Percentiles rank a stretch among this genome's conserved stretches.
These are phyloP conservation scores for Drosophila subsilvestris DNA, from an alignment of 2,888 invertebrate genomes.

Conservation along the genomic window DNA sequence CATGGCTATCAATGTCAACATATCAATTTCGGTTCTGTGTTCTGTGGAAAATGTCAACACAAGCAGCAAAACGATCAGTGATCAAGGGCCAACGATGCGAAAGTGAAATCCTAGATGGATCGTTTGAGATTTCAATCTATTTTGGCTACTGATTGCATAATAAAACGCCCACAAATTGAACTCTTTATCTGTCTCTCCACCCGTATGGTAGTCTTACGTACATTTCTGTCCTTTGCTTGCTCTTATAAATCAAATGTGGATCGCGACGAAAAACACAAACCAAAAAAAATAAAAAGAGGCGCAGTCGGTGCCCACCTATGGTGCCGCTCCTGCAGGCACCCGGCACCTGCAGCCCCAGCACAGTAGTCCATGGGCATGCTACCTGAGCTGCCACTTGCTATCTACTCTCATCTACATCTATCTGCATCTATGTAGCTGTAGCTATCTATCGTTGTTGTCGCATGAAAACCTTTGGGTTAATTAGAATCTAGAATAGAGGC, in stretches of 20 bases:
- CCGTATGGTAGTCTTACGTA: background rate
- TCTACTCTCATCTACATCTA: slow-evolving; percentile 30
- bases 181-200: background rate
- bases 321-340: slow-evolving; percentile 36
- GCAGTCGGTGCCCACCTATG: slow-evolving; percentile 66
- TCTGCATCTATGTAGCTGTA: slow-evolving; percentile 44
- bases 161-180: slow-evolving; percentile 68
- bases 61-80: slow-evolving; percentile 16
- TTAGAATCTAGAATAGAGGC: slow-evolving; percentile 53
- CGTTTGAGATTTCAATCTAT: slow-evolving; percentile 29
- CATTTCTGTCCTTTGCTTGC: slow-evolving; percentile 1
- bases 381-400: slow-evolving; percentile 35
- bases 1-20: slow-evolving; percentile 52
- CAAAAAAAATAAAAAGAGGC: slow-evolving; percentile 39
- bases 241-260: slow-evolving; percentile 63
- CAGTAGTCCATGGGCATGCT: slow-evolving; percentile 38
- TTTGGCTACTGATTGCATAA: slow-evolving; percentile 79
- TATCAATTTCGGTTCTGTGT: slow-evolving; percentile 64
- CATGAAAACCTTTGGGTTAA: slow-evolving; percentile 62
- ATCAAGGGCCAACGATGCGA: slow-evolving; percentile 34
- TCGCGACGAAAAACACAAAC: background rate
- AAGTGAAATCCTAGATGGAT: slow-evolving; percentile 68
- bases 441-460: slow-evolving; percentile 15
- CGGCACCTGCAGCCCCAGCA: slow-evolving; percentile 4
- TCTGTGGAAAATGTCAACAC: slow-evolving; percentile 68